phyloP scores from a whole-genome alignment of 2,113 vertebrate genomes.

The Anarrhichthys ocellatus region DNA sequence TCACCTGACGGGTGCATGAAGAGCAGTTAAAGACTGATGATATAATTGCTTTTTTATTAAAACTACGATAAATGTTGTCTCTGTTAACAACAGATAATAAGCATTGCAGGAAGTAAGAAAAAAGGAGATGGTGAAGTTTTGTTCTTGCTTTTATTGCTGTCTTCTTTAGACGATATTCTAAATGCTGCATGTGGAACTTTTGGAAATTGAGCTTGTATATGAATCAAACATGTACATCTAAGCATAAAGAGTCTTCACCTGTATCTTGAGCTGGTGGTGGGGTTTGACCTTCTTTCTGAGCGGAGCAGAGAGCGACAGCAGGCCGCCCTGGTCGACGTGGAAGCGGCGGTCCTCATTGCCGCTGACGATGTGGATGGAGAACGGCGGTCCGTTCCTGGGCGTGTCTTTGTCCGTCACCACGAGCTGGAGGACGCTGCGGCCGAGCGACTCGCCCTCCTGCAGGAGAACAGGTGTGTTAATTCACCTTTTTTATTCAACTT shows the following conservation, averaged over 20 bases:
- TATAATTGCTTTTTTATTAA: not conserved
- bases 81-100: not conserved
- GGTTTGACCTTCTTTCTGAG: conserved; percentile 85
- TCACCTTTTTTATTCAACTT: not conserved
- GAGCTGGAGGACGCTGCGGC: conserved; percentile 90
- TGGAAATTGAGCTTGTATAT: not conserved
- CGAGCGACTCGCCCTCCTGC: conserved; percentile 90
- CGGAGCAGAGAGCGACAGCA: conserved; percentile 86
- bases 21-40: not conserved
- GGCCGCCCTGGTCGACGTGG: conserved; percentile 90
- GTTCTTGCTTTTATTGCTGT: not conserved
- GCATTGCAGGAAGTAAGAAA: not conserved
- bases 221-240: not conserved
- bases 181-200: not conserved
- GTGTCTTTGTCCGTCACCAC: conserved; percentile 92
- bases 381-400: conserved; percentile 91
- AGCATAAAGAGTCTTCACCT: conserved; percentile 79
- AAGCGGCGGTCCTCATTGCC: conserved; percentile 91
- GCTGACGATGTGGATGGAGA: conserved; percentile 89
- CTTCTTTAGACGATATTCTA: not conserved
- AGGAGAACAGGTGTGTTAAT: not conserved
- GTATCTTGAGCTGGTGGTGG: conserved; percentile 91
- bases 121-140: not conserved
- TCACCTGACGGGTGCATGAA: conserved; percentile 82
- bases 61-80: not conserved